Evolutionary conservation across 2,113 vertebrate species (phyloP).

Genomic region (Xyrauchen texanus): DNA sequence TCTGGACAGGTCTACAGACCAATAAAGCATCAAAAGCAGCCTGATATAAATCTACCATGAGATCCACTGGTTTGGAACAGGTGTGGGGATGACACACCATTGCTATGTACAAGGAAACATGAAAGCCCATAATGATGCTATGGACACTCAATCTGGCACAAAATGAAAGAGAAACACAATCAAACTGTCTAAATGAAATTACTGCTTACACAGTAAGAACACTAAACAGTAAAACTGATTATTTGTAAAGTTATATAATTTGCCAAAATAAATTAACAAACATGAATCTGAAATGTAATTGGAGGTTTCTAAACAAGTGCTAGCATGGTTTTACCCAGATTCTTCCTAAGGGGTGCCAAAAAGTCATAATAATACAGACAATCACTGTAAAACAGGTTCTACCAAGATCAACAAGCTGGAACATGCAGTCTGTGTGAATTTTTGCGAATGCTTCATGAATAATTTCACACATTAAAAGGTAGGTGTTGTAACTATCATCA

Average conservation of each 20-base stretch:
- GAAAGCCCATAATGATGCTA: not conserved
- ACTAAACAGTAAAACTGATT: not conserved
- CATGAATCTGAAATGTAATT: not conserved
- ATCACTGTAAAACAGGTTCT: conserved; percentile 37
- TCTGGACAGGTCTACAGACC: conserved; percentile 47
- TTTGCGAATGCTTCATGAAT: conserved; percentile 25
- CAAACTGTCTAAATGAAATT: too few species aligned
- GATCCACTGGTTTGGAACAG: conserved; percentile 21
- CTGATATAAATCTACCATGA: conserved; percentile 43
- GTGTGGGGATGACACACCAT: conserved; percentile 20
- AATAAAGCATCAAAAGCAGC: conserved; percentile 44
- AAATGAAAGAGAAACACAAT: too few species aligned
- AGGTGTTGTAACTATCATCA: conserved; percentile 1
- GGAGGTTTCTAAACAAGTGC: not conserved
- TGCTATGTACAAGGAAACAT: conserved; percentile 17
- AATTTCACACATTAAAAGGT: not conserved
- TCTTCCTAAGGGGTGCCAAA: not conserved
- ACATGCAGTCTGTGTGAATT: conserved; percentile 20
- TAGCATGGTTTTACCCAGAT: not conserved
- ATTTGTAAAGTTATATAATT: conserved; percentile 1
- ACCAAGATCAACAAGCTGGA: conserved; percentile 20
- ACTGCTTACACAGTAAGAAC: not conserved
- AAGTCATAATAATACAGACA: conserved; percentile 21
- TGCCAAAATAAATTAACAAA: conserved; percentile 2
- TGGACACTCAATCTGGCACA: not conserved